Percentiles rank a stretch among this genome's conserved stretches.
These are phyloP conservation scores for Urocolius indicus DNA, from an alignment of 2,113 vertebrate species.

Conservation along the genomic window DNA sequence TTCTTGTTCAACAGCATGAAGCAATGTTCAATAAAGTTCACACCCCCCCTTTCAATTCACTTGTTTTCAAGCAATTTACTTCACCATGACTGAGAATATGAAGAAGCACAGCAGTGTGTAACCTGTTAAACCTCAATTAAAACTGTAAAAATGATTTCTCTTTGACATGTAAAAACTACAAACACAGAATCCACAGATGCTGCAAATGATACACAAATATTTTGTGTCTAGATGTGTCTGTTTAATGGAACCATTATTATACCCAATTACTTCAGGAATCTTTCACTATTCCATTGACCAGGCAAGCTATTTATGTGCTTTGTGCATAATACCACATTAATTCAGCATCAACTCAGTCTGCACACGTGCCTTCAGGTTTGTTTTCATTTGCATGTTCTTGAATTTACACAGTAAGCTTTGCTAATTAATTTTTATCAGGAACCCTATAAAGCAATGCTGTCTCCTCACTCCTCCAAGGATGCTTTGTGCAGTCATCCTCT, in stretches of 20 bases:
- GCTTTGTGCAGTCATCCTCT: neutral
- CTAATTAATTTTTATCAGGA: conserved; percentile 58
- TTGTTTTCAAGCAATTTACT: neutral
- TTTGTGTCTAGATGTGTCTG: neutral
- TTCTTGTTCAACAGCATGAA: neutral
- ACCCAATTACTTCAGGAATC: conserved; percentile 8
- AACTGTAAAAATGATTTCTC: neutral
- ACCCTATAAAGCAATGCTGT: neutral
- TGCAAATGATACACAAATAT: neutral
- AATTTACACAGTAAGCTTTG: conserved; percentile 30
- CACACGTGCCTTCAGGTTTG: neutral
- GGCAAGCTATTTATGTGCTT: conserved; percentile 51
- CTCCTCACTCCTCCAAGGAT: neutral
- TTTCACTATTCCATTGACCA: conserved; percentile 35
- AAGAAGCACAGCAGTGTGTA: neutral
- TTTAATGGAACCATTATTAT: conserved; percentile 35
- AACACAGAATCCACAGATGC: neutral
- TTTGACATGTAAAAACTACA: neutral
- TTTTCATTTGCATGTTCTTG: conserved; percentile 48
- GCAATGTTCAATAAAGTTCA: neutral
- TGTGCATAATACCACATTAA: neutral
- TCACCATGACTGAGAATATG: neutral
- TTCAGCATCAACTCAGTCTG: conserved; percentile 8
- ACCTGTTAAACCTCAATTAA: conserved; percentile 17
- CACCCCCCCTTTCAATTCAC: neutral